Evolutionary conservation across 2,113 vertebrate genomes (phyloP).

Genomic region (Bujurquina vittata): DNA sequence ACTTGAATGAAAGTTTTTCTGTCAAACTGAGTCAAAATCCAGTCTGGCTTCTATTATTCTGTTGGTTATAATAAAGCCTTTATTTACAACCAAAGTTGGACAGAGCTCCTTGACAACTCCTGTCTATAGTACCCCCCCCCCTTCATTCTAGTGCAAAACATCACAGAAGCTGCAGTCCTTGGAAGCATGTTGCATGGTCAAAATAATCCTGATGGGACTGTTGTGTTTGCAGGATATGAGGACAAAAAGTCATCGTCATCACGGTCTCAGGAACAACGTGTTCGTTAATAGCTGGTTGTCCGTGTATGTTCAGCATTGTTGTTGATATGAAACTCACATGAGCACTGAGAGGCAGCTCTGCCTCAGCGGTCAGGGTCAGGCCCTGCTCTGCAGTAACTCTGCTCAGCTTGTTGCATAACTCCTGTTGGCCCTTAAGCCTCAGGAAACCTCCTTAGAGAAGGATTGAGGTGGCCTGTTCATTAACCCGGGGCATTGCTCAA

Average conservation of each 20-base stretch:
- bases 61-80: neutral
- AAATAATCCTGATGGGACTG: neutral
- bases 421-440: conserved; percentile 60
- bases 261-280: conserved; percentile 23
- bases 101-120: neutral
- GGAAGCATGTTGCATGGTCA: neutral
- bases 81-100: neutral
- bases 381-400: conserved; percentile 28
- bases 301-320: conserved; percentile 17
- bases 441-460: conserved; percentile 53
- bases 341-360: conserved; percentile 22
- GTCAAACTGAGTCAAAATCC: neutral
- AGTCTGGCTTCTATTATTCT: conserved; percentile 4
- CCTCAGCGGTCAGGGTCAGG: conserved; percentile 40
- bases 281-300: conserved; percentile 7
- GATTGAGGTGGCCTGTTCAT: conserved; percentile 48
- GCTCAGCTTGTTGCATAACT: conserved; percentile 65
- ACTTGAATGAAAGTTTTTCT: neutral
- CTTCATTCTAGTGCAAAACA: neutral
- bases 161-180: neutral
- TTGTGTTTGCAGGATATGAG: conserved; percentile 13
- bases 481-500: conserved; percentile 44
- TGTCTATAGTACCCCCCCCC: neutral
- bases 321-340: conserved; percentile 32
- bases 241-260: conserved; percentile 2